A percentile compares a stretch with the other conserved stretches of the same genome.
Evolutionary conservation across 1,140 invertebrate species (phyloP).

Genomic region (Lepidurus arcticus): DNA sequence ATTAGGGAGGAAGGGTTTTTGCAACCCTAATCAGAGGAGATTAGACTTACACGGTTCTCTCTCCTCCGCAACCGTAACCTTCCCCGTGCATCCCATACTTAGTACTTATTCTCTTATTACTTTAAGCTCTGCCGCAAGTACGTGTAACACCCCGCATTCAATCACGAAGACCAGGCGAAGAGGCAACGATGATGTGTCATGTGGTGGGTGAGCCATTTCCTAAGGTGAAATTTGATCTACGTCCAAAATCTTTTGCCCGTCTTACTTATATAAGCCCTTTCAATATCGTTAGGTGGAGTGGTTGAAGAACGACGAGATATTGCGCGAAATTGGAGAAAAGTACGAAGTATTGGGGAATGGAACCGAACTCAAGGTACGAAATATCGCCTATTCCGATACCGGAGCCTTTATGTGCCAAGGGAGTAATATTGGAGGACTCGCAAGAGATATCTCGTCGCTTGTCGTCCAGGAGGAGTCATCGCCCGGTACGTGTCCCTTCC

Average conservation of each 20-base stretch:
- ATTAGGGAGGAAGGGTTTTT: constrained; percentile 9
- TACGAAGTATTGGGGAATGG: constrained; percentile 64
- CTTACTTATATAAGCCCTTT: not conserved
- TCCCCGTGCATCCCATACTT: constrained; percentile 22
- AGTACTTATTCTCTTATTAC: constrained; percentile 31
- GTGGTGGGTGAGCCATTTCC: constrained; percentile 64
- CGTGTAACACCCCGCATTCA: constrained; percentile 62
- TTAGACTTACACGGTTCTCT: constrained; percentile 7
- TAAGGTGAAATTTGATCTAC: constrained; percentile 44
- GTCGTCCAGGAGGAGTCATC: constrained; percentile 64
- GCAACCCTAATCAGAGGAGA: not conserved
- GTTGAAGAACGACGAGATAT: constrained; percentile 65
- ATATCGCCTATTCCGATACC: constrained; percentile 64
- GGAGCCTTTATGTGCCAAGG: constrained; percentile 74
- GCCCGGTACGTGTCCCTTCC: constrained; percentile 49
- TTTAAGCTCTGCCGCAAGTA: constrained; percentile 60
- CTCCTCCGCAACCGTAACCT: not conserved
- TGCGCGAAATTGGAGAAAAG: constrained; percentile 52
- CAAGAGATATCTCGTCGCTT: constrained; percentile 63
- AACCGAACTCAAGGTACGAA: constrained; percentile 58
- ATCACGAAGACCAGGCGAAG: constrained; percentile 58
- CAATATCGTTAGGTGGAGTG: constrained; percentile 52
- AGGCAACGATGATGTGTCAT: constrained; percentile 62
- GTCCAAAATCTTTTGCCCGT: not conserved
- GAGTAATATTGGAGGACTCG: constrained; percentile 60